A percentile compares a stretch with the other conserved stretches of the same genome.
phyloP scores from a whole-genome alignment of 2,888 invertebrate species.

The Acronicta leporina region DNA sequence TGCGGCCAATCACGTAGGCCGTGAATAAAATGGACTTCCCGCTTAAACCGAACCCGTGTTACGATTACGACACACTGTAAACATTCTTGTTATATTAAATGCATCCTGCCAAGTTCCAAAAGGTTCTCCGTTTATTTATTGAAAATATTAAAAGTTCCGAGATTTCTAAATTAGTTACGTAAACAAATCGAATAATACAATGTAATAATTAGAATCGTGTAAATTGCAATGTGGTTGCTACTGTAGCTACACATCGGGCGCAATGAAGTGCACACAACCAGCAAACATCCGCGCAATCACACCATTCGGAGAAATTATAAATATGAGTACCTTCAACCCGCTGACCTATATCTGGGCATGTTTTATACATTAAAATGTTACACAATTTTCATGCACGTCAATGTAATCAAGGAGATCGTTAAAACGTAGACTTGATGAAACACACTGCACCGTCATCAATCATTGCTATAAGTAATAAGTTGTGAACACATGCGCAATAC shows the following conservation, averaged over 20 bases:
- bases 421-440: conserved; percentile 67
- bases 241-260: conserved; percentile 60
- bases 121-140: neutral
- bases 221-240: conserved; percentile 57
- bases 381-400: conserved; percentile 76
- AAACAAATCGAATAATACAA: conserved; percentile 65
- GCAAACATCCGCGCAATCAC: conserved; percentile 82
- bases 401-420: conserved; percentile 68
- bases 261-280: conserved; percentile 67
- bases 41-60: conserved; percentile 1
- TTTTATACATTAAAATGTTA: conserved; percentile 81
- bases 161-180: conserved; percentile 37
- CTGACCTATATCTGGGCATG: conserved; percentile 81
- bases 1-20: conserved; percentile 40
- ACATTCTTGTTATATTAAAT: conserved; percentile 1
- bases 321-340: conserved; percentile 75
- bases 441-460: conserved; percentile 58
- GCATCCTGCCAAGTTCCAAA: conserved; percentile 1
- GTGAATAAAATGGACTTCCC: conserved; percentile 23
- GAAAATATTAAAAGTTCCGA: conserved; percentile 31
- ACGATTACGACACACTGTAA: conserved; percentile 14
- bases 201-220: conserved; percentile 72
- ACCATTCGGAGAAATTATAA: conserved; percentile 83
- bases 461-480: conserved; percentile 59
- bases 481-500: conserved; percentile 47